phyloP scores from a whole-genome alignment of 2,888 invertebrate genomes.

The Eretmocerus hayati region DNA sequence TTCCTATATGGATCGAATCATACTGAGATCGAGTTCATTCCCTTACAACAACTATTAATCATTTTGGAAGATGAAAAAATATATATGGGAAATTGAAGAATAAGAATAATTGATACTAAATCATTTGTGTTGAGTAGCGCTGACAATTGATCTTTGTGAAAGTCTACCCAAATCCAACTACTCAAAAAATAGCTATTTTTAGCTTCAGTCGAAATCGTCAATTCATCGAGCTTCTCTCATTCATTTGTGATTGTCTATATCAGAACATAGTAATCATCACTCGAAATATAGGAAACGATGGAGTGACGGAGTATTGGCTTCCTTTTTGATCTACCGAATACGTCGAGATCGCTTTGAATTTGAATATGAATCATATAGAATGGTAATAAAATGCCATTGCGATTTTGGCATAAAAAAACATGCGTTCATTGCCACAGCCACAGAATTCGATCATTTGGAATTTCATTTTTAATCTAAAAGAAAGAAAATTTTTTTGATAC shows the following conservation, averaged over 20 bases:
- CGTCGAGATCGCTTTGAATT: neutral
- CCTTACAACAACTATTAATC: too few relatives aligned
- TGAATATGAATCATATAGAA: neutral
- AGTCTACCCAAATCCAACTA: slow-evolving; percentile 20
- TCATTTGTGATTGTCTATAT: slow-evolving; percentile 18
- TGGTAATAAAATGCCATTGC: neutral
- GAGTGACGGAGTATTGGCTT: slow-evolving; percentile 19
- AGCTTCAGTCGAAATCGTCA: slow-evolving; percentile 19
- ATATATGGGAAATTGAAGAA: neutral
- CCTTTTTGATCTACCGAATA: slow-evolving; percentile 1
- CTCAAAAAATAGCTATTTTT: slow-evolving; percentile 11
- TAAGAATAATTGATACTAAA: slow-evolving; percentile 16
- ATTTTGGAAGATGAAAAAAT: too few relatives aligned
- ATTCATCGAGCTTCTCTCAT: slow-evolving; percentile 16
- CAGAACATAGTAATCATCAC: slow-evolving; percentile 1
- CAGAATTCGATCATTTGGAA: neutral
- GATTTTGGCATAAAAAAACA: too few relatives aligned
- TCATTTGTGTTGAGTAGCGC: slow-evolving; percentile 26
- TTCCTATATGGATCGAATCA: too few relatives aligned
- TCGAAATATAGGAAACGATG: slow-evolving; percentile 5
- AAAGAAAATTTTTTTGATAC: neutral
- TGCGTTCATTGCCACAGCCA: too few relatives aligned
- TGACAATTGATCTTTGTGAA: slow-evolving; percentile 24
- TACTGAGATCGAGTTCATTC: too few relatives aligned
- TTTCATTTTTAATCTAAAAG: neutral